These are phyloP conservation scores for Cheracebus regulus DNA, from an alignment of 2,797 vertebrate genomes.

Conservation along the genomic window DNA sequence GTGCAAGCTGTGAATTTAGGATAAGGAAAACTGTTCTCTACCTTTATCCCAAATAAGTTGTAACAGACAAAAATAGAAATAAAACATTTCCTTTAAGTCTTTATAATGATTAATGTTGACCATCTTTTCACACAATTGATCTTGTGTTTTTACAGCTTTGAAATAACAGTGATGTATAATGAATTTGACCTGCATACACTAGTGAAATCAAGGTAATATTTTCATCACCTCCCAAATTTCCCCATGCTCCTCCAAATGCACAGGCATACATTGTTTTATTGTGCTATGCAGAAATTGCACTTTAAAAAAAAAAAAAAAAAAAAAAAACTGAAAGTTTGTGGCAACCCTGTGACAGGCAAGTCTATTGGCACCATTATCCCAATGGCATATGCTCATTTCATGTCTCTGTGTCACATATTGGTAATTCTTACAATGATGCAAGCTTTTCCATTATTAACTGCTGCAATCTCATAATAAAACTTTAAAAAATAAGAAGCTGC, in stretches of 20 bases:
- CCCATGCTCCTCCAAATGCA: neutral
- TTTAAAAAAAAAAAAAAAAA: neutral
- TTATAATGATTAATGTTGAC: neutral
- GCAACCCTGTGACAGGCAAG: neutral
- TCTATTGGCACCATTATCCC: neutral
- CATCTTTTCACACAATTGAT: neutral
- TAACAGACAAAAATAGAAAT: neutral
- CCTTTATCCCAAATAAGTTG: neutral
- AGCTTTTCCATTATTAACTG: neutral
- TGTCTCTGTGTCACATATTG: neutral
- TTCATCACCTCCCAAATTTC: neutral
- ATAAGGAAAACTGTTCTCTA: slow-evolving; percentile 84
- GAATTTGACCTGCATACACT: neutral
- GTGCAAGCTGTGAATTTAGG: slow-evolving; percentile 90
- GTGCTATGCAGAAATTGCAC: neutral
- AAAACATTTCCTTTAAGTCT: neutral
- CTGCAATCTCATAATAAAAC: neutral
- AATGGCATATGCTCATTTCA: neutral
- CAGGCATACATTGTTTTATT: neutral
- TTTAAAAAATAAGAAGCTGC: neutral
- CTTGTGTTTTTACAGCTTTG: neutral
- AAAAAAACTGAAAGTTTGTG: neutral
- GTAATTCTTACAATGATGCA: neutral
- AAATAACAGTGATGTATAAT: neutral
- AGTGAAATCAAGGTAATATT: neutral